Percentiles rank a stretch among this genome's conserved stretches.
Evolutionary conservation across 1,140 invertebrate genomes (phyloP).

Genomic region (Himalopsyche phryganea): DNA sequence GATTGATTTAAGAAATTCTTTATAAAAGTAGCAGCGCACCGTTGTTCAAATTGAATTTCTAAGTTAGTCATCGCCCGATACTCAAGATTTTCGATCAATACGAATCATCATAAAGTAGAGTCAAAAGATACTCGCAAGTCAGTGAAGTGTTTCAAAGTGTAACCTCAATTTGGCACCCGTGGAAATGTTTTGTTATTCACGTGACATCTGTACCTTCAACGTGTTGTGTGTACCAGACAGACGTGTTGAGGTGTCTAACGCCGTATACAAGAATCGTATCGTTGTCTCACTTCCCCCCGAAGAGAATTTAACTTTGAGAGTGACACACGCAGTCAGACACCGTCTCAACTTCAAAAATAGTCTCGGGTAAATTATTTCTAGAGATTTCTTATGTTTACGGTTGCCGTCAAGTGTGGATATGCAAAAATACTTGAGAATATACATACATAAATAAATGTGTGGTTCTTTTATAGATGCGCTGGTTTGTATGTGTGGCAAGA

Average conservation of each 20-base stretch:
- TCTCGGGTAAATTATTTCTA: constrained; percentile 31
- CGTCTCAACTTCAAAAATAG: constrained; percentile 9
- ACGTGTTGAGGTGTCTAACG: constrained; percentile 11
- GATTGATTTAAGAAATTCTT: constrained; percentile 16
- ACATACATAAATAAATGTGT: too few relatives aligned
- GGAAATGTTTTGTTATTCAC: constrained; percentile 32
- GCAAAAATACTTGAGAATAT: too few relatives aligned
- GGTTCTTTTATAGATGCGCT: too few relatives aligned
- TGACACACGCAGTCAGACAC: not conserved
- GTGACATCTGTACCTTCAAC: constrained; percentile 31
- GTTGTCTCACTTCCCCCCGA: constrained; percentile 1
- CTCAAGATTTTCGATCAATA: too few relatives aligned
- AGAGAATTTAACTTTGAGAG: not conserved
- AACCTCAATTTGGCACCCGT: constrained; percentile 33
- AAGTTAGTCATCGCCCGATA: too few relatives aligned
- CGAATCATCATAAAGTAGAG: too few relatives aligned
- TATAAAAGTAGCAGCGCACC: constrained; percentile 11
- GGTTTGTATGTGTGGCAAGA: too few relatives aligned
- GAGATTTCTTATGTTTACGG: constrained; percentile 29
- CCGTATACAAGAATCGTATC: too few relatives aligned
- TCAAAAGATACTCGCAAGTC: not conserved
- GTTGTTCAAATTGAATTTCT: too few relatives aligned
- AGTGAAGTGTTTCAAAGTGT: constrained; percentile 11
- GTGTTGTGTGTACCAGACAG: constrained; percentile 21
- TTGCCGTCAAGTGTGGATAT: constrained; percentile 11